These are phyloP conservation scores for Gisinianus flammeolus DNA, from an alignment of 2,888 invertebrate species.

Conservation along the genomic window DNA sequence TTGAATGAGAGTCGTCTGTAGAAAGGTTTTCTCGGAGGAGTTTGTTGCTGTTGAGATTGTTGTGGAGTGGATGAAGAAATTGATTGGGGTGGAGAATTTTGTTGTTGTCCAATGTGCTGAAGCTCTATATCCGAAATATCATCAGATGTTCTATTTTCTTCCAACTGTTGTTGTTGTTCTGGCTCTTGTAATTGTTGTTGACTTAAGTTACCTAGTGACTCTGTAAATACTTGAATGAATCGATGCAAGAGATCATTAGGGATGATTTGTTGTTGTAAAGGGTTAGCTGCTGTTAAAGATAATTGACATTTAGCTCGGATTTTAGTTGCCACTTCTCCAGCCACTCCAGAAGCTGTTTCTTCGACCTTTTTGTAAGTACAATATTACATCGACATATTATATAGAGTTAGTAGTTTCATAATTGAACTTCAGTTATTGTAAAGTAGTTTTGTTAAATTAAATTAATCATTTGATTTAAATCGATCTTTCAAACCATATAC, in stretches of 20 bases:
- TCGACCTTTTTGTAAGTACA: too few relatives aligned
- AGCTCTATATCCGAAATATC: slow-evolving; percentile 1
- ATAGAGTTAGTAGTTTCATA: not conserved
- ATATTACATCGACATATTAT: too few relatives aligned
- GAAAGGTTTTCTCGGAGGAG: slow-evolving; percentile 53
- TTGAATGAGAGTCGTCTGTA: slow-evolving; percentile 78
- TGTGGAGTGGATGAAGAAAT: not conserved
- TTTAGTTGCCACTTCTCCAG: slow-evolving; percentile 8
- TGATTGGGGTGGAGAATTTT: slow-evolving; percentile 1
- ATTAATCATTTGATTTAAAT: not conserved
- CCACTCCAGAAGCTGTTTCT: slow-evolving; percentile 19
- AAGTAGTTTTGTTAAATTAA: not conserved
- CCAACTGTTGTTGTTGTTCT: not conserved
- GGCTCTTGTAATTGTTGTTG: not conserved
- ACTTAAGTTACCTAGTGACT: slow-evolving; percentile 48
- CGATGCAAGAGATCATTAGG: slow-evolving; percentile 53
- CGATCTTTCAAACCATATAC: not conserved
- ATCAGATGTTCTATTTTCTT: too few relatives aligned
- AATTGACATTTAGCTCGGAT: slow-evolving; percentile 3
- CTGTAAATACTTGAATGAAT: slow-evolving; percentile 56
- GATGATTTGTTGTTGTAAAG: slow-evolving; percentile 1
- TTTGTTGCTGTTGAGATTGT: not conserved
- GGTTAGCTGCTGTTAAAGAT: slow-evolving; percentile 17
- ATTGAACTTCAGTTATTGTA: not conserved
- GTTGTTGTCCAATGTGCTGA: not conserved